A percentile compares a stretch with the other conserved stretches of the same genome.
These are phyloP conservation scores for Drosophila meridiana DNA, from an alignment of 2,888 invertebrate genomes.

Conservation along the genomic window DNA sequence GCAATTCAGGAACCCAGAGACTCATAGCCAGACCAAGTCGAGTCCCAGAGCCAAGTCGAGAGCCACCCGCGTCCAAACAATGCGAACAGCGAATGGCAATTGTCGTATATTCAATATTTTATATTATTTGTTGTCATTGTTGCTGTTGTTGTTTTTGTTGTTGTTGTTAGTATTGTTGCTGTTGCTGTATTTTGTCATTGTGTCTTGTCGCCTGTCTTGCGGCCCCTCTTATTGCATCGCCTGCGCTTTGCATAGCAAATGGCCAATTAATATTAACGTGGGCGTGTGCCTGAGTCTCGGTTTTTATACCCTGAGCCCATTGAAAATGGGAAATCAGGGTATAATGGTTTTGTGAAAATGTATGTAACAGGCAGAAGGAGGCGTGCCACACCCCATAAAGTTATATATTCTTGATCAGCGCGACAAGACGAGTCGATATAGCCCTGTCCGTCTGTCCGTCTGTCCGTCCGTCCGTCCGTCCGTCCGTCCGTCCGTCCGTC, in stretches of 20 bases:
- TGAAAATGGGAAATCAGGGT: no score
- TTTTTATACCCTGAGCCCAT: no score
- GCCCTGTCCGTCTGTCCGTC: no score
- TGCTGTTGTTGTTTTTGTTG: constrained; percentile 45
- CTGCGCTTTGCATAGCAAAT: constrained; percentile 67
- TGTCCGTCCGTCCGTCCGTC: no score
- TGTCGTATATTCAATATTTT: constrained; percentile 74
- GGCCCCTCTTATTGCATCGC: constrained; percentile 62
- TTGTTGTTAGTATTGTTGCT: constrained; percentile 43
- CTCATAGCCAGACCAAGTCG: background rate
- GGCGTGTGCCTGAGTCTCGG: constrained; percentile 64
- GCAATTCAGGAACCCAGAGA: constrained; percentile 15
- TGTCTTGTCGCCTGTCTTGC: constrained; percentile 74
- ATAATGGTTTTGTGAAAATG: no score
- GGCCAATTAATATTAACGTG: constrained; percentile 79
- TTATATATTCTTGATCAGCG: no score
- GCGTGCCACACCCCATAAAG: no score
- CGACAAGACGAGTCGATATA: no score
- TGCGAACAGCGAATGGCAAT: constrained; percentile 66
- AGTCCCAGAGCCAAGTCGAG: constrained; percentile 6
- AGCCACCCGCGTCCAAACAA: constrained; percentile 51
- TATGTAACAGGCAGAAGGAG: no score
- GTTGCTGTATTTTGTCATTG: constrained; percentile 74
- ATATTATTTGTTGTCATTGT: constrained; percentile 47
- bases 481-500: no score